A percentile compares a stretch with the other conserved stretches of the same genome.
Conservation (phyloP, 2,797 vertebrate species). For the Epinephelus malabaricus region DNA sequence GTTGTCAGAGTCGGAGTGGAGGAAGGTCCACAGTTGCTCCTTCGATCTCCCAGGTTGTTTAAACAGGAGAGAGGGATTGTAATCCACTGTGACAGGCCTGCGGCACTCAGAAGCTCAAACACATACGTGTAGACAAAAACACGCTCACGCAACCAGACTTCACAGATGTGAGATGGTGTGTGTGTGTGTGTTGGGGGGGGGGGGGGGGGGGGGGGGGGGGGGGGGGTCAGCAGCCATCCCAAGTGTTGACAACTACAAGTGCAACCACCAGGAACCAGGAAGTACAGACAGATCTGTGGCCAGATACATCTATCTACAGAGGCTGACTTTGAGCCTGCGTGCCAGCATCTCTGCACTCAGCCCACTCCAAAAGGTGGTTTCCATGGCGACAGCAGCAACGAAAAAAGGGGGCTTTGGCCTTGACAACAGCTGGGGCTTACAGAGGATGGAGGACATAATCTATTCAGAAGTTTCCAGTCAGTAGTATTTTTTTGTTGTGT, state of each 20-base stretch:
- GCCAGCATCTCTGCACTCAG: slow-evolving; percentile 34
- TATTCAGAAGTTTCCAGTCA: background rate
- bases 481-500: background rate
- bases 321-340: slow-evolving; percentile 38
- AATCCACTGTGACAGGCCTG: slow-evolving; percentile 75
- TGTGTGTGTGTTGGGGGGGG: background rate
- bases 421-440: slow-evolving; percentile 49
- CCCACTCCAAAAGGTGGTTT: slow-evolving; percentile 57
- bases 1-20: slow-evolving; percentile 25
- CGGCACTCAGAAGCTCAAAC: slow-evolving; percentile 47
- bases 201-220: background rate
- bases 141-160: slow-evolving; percentile 22
- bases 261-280: slow-evolving; percentile 59
- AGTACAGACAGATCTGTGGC: slow-evolving; percentile 56
- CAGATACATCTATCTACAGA: slow-evolving; percentile 47
- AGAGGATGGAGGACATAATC: slow-evolving; percentile 26
- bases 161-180: slow-evolving; percentile 1
- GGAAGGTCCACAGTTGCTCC: slow-evolving; percentile 36
- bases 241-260: slow-evolving; percentile 68
- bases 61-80: slow-evolving; percentile 73
- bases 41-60: slow-evolving; percentile 77
- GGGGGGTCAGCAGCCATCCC: slow-evolving; percentile 25
- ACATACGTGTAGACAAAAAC: slow-evolving; percentile 36
- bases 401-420: slow-evolving; percentile 22
- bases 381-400: slow-evolving; percentile 41